phyloP scores from a whole-genome alignment of 2,888 invertebrate genomes.

The Magallana nippona region DNA sequence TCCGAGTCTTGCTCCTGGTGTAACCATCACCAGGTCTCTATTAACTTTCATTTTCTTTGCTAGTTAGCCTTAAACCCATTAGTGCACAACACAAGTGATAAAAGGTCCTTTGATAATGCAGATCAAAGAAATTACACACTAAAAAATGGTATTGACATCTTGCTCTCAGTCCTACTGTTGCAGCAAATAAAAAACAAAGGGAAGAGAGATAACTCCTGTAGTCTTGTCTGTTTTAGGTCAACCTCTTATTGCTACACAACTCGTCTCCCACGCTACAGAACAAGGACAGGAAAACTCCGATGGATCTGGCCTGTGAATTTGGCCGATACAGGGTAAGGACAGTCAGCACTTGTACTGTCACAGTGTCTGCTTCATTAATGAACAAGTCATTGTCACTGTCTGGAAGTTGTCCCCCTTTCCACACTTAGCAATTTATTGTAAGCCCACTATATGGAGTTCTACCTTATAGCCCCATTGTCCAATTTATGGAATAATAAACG shows the following conservation, averaged over 20 bases:
- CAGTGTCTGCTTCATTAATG: background rate
- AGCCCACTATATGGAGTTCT: background rate
- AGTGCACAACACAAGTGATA: too few relatives aligned
- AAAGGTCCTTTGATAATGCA: too few relatives aligned
- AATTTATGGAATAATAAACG: too few relatives aligned
- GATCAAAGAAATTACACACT: too few relatives aligned
- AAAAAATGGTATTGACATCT: too few relatives aligned
- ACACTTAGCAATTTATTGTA: background rate
- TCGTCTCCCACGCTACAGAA: conserved; percentile 79
- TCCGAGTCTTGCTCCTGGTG: background rate
- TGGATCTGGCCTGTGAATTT: conserved; percentile 82
- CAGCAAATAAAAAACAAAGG: background rate
- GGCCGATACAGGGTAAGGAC: conserved; percentile 78
- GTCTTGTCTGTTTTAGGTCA: conserved; percentile 75
- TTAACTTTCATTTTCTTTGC: too few relatives aligned
- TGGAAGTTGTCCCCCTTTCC: background rate
- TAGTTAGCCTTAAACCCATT: too few relatives aligned
- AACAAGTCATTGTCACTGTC: background rate
- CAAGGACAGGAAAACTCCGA: conserved; percentile 79
- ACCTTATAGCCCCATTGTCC: too few relatives aligned
- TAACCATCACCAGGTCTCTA: too few relatives aligned
- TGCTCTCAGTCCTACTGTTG: background rate
- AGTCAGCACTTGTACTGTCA: background rate
- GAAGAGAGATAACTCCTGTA: conserved; percentile 38
- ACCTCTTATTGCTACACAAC: conserved; percentile 79